Evolutionary conservation across 2,888 invertebrate genomes (phyloP), one percentile per base, ranked within the genome.

Genomic region (Habrosyne pyritoides): DNA sequence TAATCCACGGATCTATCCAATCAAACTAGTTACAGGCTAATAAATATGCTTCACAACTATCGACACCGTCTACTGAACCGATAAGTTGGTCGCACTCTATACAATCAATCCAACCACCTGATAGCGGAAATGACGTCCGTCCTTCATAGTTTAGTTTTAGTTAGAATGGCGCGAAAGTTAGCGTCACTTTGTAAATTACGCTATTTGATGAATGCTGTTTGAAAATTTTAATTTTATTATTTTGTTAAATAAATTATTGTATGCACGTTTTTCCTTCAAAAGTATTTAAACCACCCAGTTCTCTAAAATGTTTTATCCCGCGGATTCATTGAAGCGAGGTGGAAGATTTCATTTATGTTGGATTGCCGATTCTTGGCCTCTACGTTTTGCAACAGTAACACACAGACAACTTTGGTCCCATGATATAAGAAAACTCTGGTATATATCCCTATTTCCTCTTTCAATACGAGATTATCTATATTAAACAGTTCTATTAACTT

Each of bases 361-460:
- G 91, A 81, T 91, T 7, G 91, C 91, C 24, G 91, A 91, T 71
- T 89, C 90, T 18, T 91, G 90, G 90, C 91, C 91, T 2, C 61
- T 83, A 28, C 80, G 86, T 54, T 91, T 91, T 79, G 83, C 85
- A 3, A 79, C 80, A 21, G 81, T 90, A 67, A 83, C 84, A 26
- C 84, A 83, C 14, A 76, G 83, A 21, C 88, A 90, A 63, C 73
- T 91, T 59, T 86, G 84, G 86, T 83, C 89, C 1, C 86, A 87
- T 63, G 88, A 92, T 75, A 79, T 92, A 64, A 76, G 88, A 18
- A 71, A 69, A 76, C 80, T 89, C 71, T 88, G 91, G 91, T 90
- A 79, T 71, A 54, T 55, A 48, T 42, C 10, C 10, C n/a, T 14
- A 47, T 26, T 42, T 36, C 10, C 30, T 52, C 33, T 14, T 4